Evolutionary conservation across 1,140 invertebrate species (phyloP).

Genomic region (Cydia fagiglandana): DNA sequence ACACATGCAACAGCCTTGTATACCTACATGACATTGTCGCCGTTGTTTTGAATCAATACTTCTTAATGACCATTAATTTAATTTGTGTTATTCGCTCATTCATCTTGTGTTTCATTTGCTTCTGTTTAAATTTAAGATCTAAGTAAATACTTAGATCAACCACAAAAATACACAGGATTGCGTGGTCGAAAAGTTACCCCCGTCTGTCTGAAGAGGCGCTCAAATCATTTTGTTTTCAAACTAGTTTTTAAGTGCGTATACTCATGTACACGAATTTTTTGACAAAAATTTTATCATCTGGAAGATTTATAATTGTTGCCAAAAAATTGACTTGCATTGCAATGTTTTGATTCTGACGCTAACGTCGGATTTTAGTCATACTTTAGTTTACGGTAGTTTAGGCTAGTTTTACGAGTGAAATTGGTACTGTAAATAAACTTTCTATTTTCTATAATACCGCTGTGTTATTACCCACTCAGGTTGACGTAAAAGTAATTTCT

Average conservation of each 20-base stretch:
- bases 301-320: slow-evolving; percentile 54
- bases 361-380: slow-evolving; percentile 63
- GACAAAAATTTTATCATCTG: slow-evolving; percentile 42
- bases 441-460: slow-evolving; percentile 35
- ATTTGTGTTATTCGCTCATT: too few species aligned
- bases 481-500: neutral
- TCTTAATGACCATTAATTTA: too few species aligned
- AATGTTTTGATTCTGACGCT: slow-evolving; percentile 60
- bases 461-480: slow-evolving; percentile 11
- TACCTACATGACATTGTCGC: too few species aligned
- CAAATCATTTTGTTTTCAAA: slow-evolving; percentile 35
- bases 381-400: slow-evolving; percentile 51
- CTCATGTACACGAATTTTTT: slow-evolving; percentile 45
- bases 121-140: too few species aligned
- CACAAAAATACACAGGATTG: too few species aligned
- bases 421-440: slow-evolving; percentile 70
- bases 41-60: too few species aligned
- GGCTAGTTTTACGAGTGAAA: slow-evolving; percentile 52
- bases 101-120: too few species aligned
- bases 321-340: slow-evolving; percentile 47
- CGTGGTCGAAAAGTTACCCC: slow-evolving; percentile 20
- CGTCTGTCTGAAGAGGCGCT: slow-evolving; percentile 70
- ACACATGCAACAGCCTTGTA: too few species aligned
- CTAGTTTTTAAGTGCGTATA: slow-evolving; percentile 24
- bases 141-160: too few species aligned